Percentiles rank a stretch among this genome's conserved stretches.
phyloP scores from a whole-genome alignment of 1,140 invertebrate species.

The Lerema accius region DNA sequence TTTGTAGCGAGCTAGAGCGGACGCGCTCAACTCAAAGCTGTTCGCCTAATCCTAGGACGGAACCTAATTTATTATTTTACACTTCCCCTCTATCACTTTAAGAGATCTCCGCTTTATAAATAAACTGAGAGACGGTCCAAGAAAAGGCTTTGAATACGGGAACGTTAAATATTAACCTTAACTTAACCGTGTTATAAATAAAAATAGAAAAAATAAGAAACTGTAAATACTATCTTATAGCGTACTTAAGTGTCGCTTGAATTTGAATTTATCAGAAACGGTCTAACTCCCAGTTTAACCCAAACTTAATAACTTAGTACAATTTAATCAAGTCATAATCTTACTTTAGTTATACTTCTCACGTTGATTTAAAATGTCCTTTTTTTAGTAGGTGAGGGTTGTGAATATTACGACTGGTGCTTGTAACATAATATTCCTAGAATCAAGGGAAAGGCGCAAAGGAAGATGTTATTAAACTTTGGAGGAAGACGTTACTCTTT shows the following conservation, averaged over 20 bases:
- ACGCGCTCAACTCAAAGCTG: slow-evolving; percentile 37
- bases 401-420: not conserved
- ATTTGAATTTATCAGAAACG: no score
- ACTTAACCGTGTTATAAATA: no score
- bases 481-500: slow-evolving; percentile 41
- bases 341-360: slow-evolving; percentile 11
- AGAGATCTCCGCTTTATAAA: slow-evolving; percentile 1
- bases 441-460: slow-evolving; percentile 32
- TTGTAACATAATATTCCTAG: slow-evolving; percentile 8
- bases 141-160: not conserved
- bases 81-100: slow-evolving; percentile 25
- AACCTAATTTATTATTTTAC: slow-evolving; percentile 42
- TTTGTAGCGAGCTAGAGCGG: slow-evolving; percentile 52
- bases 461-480: slow-evolving; percentile 52
- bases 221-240: no score
- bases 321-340: no score
- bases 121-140: not conserved
- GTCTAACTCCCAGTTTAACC: no score
- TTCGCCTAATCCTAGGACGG: slow-evolving; percentile 37
- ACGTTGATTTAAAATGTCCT: not conserved
- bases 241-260: no score
- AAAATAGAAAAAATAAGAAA: no score
- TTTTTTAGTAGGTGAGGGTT: not conserved
- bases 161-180: no score
- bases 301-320: no score